A percentile compares a stretch with the other conserved stretches of the same genome.
phyloP scores from a whole-genome alignment of 2,888 invertebrate species.

The Plebejus melissa region DNA sequence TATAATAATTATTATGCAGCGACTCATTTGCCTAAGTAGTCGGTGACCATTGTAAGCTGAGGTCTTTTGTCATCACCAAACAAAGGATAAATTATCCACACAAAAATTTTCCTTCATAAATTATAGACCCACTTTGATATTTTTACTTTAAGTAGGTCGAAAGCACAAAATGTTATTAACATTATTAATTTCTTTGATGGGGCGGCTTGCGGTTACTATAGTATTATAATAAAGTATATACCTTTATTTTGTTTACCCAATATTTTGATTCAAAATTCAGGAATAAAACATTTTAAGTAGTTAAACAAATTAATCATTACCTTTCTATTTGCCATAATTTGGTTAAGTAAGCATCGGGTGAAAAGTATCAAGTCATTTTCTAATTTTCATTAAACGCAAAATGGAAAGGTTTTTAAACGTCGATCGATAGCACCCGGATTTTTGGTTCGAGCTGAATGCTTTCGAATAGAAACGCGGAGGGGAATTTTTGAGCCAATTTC shows the following conservation, averaged over 20 bases:
- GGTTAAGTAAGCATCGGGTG: background rate
- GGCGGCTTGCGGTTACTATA: too few relatives aligned
- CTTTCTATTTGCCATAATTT: too few relatives aligned
- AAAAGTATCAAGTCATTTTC: background rate
- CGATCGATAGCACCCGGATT: background rate
- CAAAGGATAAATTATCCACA: slow-evolving; percentile 3
- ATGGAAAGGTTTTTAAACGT: background rate
- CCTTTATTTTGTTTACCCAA: too few relatives aligned
- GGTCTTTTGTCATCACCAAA: background rate
- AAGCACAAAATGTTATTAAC: background rate
- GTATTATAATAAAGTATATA: too few relatives aligned
- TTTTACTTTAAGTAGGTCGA: background rate
- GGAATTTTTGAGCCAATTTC: background rate
- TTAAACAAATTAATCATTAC: too few relatives aligned
- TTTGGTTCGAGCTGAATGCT: background rate
- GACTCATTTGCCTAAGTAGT: slow-evolving; percentile 10
- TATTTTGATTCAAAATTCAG: too few relatives aligned
- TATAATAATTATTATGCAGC: slow-evolving; percentile 1
- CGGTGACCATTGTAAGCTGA: background rate
- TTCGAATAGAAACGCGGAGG: background rate
- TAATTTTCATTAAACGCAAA: background rate
- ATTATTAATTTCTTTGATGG: background rate
- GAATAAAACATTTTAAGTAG: too few relatives aligned
- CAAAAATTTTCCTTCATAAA: background rate
- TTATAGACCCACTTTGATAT: background rate